Evolutionary conservation across 2,797 vertebrate species (phyloP).

Genomic region (Lophotriccus pileatus): DNA sequence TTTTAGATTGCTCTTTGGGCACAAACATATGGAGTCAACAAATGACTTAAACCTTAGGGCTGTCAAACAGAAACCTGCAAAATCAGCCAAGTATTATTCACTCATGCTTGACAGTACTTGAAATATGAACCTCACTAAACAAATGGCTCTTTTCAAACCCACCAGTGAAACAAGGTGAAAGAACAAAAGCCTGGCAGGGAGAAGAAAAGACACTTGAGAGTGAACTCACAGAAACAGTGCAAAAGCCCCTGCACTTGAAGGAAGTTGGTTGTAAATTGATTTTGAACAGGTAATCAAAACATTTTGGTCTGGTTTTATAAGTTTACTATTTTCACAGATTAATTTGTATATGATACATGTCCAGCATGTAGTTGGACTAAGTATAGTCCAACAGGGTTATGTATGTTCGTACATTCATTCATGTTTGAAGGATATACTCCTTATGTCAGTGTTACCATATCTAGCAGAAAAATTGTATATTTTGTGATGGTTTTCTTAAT

Average conservation of each 20-base stretch:
- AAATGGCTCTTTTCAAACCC: background rate
- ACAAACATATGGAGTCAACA: background rate
- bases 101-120: background rate
- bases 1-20: background rate
- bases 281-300: background rate
- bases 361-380: background rate
- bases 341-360: background rate
- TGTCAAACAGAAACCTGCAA: background rate
- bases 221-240: background rate
- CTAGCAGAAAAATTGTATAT: background rate
- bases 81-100: background rate
- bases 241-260: background rate
- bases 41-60: background rate
- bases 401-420: accelerated
- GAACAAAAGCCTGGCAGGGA: background rate
- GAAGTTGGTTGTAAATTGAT: background rate
- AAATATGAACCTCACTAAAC: background rate
- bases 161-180: background rate
- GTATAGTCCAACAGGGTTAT: background rate
- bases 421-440: background rate
- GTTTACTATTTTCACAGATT: background rate
- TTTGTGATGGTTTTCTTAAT: background rate
- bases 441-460: background rate
- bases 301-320: background rate
- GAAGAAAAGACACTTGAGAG: background rate